Percentiles rank a stretch among this genome's conserved stretches.
These are phyloP conservation scores for Anomalospiza imberbis DNA, from an alignment of 2,797 vertebrate species.

Conservation along the genomic window DNA sequence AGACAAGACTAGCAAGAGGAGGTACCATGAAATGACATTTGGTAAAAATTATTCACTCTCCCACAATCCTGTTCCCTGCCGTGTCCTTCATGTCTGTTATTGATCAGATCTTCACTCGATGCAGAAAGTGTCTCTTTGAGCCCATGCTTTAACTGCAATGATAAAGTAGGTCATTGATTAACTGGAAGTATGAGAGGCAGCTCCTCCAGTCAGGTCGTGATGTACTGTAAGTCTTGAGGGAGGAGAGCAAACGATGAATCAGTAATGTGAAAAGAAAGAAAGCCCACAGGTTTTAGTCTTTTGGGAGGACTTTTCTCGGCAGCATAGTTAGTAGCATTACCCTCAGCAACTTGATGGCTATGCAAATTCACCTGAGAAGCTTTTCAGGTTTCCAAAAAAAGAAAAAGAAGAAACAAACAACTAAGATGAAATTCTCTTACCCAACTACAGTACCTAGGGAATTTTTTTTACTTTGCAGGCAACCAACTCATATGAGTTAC, in stretches of 20 bases:
- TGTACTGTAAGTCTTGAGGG: conserved; percentile 12
- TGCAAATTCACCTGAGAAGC: neutral
- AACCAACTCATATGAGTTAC: conserved; percentile 40
- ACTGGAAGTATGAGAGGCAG: conserved; percentile 39
- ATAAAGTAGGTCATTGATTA: conserved; percentile 67
- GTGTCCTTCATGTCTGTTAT: conserved; percentile 53
- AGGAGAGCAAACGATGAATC: conserved; percentile 23
- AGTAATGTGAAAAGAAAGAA: conserved; percentile 31
- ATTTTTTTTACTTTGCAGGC: conserved; percentile 48
- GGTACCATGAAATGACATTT: conserved; percentile 55
- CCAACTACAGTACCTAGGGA: conserved; percentile 36
- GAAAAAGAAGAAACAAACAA: conserved; percentile 22
- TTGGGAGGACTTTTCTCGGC: neutral
- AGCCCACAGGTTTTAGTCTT: conserved; percentile 38
- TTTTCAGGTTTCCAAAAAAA: conserved; percentile 24
- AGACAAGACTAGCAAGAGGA: conserved; percentile 33
- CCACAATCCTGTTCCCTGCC: conserved; percentile 31
- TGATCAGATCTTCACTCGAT: conserved; percentile 30
- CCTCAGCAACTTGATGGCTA: neutral
- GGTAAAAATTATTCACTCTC: conserved; percentile 55
- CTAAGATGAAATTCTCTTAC: conserved; percentile 47
- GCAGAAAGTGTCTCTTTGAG: conserved; percentile 44
- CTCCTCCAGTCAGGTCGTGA: conserved; percentile 39
- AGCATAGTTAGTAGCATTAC: neutral
- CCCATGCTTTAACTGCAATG: conserved; percentile 29